Base-by-base conservation (phyloP, 2,113 vertebrate species). In the Gobius niger region DNA sequence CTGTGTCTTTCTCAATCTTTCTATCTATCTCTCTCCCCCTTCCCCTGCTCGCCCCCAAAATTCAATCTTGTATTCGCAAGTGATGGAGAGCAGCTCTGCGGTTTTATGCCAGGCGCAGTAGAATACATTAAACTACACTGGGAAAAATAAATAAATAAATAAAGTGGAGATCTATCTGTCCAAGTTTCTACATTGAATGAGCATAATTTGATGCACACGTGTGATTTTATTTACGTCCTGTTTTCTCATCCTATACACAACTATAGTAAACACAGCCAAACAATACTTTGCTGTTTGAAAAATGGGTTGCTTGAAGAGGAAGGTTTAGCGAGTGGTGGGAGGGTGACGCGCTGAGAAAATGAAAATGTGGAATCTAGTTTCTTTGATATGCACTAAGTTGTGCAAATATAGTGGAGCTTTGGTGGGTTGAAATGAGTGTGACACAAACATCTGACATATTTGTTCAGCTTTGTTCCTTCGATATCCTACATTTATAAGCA, bases 51-150 rank as follows among this genome's bases (percentile, higher is more conserved):
- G 49, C 65, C 75, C 79, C 84, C 74, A 84, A 87, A 87, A 88
- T 88, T 83, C 86, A 90, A 85, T 90, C 87, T 89, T 76, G 83
- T 84, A 78, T 85, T 87, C 80, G 60, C 80, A 44, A 51, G 82
- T 81, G 86, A 88, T 78, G 81, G 83, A 88, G 77, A 77, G 82
- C 62, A 80, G 77, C 77, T 78, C 15, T 24, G 78, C 72, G 70
- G 76, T 85, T 90, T 84, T 82, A 81, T 77, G 66, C 82, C 86
- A 79, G 76, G 65, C 73, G 41, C 80, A 67, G 80, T 82, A 66
- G 86, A 88, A 89, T 82, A 84, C 81, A 87, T 89, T 90, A 84
- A 86, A 76, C 75, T 75, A 73, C 84, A 75, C 62, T 53, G 42
- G 71, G 52, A 78, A 67, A 53, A 73, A 68, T 4, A 34, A 34